phyloP scores from a whole-genome alignment of 2,113 vertebrate genomes.

The Arvicanthis niloticus region DNA sequence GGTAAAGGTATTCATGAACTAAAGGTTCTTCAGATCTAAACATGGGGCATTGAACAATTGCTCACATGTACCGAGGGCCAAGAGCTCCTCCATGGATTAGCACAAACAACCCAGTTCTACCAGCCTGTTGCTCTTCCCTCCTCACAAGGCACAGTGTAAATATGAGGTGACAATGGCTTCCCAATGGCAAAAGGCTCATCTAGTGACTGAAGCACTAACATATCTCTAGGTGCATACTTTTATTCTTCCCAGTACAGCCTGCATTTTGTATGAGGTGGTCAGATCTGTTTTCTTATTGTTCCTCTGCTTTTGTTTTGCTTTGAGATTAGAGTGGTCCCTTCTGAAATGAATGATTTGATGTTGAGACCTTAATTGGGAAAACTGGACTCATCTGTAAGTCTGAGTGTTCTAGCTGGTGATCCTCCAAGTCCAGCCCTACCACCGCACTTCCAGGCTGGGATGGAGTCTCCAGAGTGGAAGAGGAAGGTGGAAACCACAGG shows the following conservation, averaged over 20 bases:
- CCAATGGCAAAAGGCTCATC: not conserved
- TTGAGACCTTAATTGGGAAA: not conserved
- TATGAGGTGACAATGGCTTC: not conserved
- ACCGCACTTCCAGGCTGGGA: too few species aligned
- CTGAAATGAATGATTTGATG: not conserved
- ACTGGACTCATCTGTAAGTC: not conserved
- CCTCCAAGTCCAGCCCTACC: not conserved
- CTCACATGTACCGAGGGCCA: not conserved
- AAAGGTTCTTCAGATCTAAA: not conserved
- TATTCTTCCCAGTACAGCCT: not conserved
- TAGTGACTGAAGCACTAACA: not conserved
- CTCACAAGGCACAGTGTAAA: not conserved
- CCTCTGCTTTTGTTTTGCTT: not conserved
- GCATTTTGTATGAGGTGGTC: not conserved
- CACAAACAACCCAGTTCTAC: not conserved
- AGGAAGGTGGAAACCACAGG: not conserved
- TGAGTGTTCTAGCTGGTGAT: not conserved
- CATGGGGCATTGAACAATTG: not conserved
- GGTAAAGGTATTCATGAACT: not conserved
- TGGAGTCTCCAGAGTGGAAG: not conserved
- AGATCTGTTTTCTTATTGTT: not conserved
- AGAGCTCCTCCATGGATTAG: not conserved
- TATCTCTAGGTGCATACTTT: not conserved
- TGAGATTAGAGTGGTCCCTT: not conserved
- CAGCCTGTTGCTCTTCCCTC: accelerated